A percentile compares a stretch with the other conserved stretches of the same genome.
phyloP scores from a whole-genome alignment of 2,797 vertebrate species.

The Phalanger gymnotis region DNA sequence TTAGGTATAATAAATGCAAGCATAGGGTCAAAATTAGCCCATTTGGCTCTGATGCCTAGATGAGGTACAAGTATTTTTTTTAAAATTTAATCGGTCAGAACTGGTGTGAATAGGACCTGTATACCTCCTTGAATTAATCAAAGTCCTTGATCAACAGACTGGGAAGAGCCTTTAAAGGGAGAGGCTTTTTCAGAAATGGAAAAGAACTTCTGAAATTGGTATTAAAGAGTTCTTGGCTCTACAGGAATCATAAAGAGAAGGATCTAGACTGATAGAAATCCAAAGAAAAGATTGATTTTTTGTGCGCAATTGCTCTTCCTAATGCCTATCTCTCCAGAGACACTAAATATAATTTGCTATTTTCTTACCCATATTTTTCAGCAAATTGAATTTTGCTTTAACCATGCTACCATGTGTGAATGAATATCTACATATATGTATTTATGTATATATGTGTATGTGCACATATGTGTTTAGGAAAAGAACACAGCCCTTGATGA shows the following conservation, averaged over 20 bases:
- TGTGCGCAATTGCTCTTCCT: neutral
- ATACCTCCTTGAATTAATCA: neutral
- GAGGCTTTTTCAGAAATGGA: neutral
- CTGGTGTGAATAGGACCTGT: neutral
- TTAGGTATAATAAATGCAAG: constrained; percentile 29
- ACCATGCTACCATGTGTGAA: neutral
- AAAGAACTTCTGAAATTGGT: neutral
- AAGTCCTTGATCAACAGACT: neutral
- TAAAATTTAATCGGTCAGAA: neutral
- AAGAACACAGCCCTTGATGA: neutral
- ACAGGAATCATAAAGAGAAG: neutral
- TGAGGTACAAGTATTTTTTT: neutral
- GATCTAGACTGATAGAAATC: neutral
- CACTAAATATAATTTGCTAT: neutral
- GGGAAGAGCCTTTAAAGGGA: neutral
- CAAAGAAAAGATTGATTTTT: neutral
- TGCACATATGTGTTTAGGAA: neutral
- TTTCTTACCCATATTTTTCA: neutral
- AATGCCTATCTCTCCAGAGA: neutral
- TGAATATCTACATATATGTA: neutral
- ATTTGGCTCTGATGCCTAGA: neutral
- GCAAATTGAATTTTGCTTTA: neutral
- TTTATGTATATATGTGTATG: neutral
- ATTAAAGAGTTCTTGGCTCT: neutral
- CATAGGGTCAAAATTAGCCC: neutral